Conservation (phyloP, 2,113 vertebrate genomes). For the Machaerirhynchus nigripectus region DNA sequence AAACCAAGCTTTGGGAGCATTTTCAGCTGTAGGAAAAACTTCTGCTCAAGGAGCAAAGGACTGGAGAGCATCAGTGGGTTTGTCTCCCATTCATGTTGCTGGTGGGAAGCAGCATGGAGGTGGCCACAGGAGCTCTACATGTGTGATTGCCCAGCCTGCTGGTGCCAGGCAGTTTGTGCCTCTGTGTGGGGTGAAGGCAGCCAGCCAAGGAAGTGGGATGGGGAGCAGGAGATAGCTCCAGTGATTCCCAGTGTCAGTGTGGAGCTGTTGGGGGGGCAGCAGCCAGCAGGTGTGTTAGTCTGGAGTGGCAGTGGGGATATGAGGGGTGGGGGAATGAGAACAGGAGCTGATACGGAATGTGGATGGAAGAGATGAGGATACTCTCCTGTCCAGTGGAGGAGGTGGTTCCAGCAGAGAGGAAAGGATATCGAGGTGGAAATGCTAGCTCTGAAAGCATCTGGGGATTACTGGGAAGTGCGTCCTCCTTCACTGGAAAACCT, state of each 20-base stretch:
- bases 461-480: neutral
- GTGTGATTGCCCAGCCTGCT: neutral
- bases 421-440: neutral
- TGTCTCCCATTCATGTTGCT: neutral
- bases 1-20: neutral
- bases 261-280: neutral
- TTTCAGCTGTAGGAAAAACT: neutral
- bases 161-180: neutral
- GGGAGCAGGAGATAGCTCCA: neutral
- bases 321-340: neutral
- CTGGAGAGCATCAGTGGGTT: neutral
- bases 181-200: neutral
- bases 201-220: neutral
- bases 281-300: neutral
- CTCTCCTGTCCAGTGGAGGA: neutral
- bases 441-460: neutral
- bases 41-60: neutral
- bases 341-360: neutral
- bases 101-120: neutral
- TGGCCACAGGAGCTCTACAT: neutral
- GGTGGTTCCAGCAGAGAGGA: neutral
- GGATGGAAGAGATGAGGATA: neutral
- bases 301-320: fast-evolving
- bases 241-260: neutral
- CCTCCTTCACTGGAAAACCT: neutral